Evolutionary conservation across 2,113 vertebrate species (phyloP), one percentile per base, ranked within the genome.

Genomic region (Gallinago paraguaiae): DNA sequence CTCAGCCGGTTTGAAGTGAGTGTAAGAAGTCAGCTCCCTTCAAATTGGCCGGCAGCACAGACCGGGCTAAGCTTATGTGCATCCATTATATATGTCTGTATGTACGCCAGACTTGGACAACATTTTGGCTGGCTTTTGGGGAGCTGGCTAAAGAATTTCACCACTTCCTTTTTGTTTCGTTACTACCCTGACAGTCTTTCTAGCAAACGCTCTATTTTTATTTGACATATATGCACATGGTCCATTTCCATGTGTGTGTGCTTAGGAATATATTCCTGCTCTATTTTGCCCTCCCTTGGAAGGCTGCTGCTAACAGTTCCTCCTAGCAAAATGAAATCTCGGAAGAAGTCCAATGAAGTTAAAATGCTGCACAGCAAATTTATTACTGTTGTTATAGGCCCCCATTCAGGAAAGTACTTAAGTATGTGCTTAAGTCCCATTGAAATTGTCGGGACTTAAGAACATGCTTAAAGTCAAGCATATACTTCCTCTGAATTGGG

Each of bases 391-490:
- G 70, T 82, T 89, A 16, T 51, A 93, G 86, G 91, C 77, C 30
- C 14, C 10, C 9, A 18, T 67, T 97, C 93, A 96, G 83, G 65
- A 96, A 94, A 87, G 43, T 43, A 27, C 83, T 97, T 96, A 96
- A 96, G 88, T 87, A 57, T 69, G 50, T 91, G 83, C 92, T 96
- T 96, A 96, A 96, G 95, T 96, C 78, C 72, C 50, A 18, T 50
- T 89, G 88, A 92, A 96, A 65, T 85, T 30, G 16, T 76, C 70
- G 82, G 46, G 81, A 96, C 77, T 94, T 93, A 96, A 93, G 83
- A 80, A 91, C 88, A 85, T 39, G 81, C 94, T 91, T 94, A 91
- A 96, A 87, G 46, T 84, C 83, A 89, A 93, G 78, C 88, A 60
- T 89, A 46, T 82, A 54, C 50, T 95, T 96, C 95, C 92, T 91